phyloP scores from a whole-genome alignment of 2,797 vertebrate genomes.

The Diceros bicornis region DNA sequence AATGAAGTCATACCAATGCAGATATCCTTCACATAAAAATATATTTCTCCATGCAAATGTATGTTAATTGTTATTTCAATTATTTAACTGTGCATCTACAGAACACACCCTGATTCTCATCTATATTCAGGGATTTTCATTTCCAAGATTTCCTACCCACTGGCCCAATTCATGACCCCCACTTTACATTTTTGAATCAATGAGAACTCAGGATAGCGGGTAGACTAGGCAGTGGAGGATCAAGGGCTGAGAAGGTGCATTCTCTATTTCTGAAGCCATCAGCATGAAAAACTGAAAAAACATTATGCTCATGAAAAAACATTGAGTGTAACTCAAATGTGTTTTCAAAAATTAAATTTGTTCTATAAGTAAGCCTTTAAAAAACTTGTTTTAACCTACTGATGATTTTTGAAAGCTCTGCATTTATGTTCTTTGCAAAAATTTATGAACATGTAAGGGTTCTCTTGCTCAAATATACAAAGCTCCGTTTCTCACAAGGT shows the following conservation, averaged over 20 bases:
- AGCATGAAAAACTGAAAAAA: neutral
- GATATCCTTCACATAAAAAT: neutral
- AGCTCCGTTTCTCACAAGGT: neutral
- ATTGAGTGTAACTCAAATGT: neutral
- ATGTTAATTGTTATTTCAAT: constrained; percentile 36
- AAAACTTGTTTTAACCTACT: neutral
- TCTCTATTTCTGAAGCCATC: neutral
- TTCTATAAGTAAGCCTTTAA: neutral
- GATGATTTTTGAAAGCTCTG: neutral
- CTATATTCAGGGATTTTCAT: neutral
- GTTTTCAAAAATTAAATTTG: neutral
- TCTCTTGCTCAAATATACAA: neutral
- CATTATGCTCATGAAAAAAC: no score
- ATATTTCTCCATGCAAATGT: neutral
- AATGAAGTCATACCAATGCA: neutral
- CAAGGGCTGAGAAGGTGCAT: neutral
- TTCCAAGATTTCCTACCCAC: neutral
- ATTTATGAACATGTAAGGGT: neutral
- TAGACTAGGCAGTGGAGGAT: neutral
- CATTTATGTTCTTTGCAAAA: neutral
- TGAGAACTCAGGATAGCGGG: neutral
- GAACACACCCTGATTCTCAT: neutral
- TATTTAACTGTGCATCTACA: constrained; percentile 27
- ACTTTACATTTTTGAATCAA: neutral
- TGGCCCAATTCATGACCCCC: neutral